Conservation (phyloP, 2,797 vertebrate species). For the Synaphobranchus kaupii region DNA sequence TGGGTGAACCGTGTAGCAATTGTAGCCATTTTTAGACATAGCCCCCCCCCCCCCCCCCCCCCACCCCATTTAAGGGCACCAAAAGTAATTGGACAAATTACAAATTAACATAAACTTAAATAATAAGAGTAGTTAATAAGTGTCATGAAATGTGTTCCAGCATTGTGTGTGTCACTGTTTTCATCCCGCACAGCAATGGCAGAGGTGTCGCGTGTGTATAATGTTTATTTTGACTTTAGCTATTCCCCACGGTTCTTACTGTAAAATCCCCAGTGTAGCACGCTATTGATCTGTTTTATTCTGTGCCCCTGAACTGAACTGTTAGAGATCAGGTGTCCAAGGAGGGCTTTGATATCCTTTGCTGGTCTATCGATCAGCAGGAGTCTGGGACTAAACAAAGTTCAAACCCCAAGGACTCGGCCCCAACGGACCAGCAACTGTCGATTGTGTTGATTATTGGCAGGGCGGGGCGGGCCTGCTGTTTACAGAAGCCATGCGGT, state of each 20-base stretch:
- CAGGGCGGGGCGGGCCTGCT: slow-evolving; percentile 2
- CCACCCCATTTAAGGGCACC: no score
- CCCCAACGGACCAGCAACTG: not conserved
- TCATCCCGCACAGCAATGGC: not conserved
- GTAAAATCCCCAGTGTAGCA: slow-evolving; percentile 25
- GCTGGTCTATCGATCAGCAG: slow-evolving; percentile 23
- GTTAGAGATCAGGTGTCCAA: slow-evolving; percentile 29
- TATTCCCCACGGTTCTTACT: slow-evolving; percentile 20
- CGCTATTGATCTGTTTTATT: slow-evolving; percentile 38
- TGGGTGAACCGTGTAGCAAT: no score
- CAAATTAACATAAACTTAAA: no score
- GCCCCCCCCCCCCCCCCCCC: no score
- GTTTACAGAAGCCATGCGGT: slow-evolving; percentile 2
- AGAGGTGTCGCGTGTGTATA: not conserved
- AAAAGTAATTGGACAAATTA: no score
- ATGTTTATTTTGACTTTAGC: not conserved
- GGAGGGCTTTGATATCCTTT: slow-evolving; percentile 35
- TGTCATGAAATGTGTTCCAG: not conserved
- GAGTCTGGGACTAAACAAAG: slow-evolving; percentile 36
- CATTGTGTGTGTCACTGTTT: not conserved
- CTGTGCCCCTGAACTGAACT: slow-evolving; percentile 28
- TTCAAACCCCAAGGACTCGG: slow-evolving; percentile 37
- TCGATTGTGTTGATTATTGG: slow-evolving; percentile 31
- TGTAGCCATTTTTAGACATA: no score
- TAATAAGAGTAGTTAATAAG: not conserved